These are phyloP conservation scores for Nesidiocoris tenuis DNA, from an alignment of 2,888 invertebrate genomes.

Conservation along the genomic window DNA sequence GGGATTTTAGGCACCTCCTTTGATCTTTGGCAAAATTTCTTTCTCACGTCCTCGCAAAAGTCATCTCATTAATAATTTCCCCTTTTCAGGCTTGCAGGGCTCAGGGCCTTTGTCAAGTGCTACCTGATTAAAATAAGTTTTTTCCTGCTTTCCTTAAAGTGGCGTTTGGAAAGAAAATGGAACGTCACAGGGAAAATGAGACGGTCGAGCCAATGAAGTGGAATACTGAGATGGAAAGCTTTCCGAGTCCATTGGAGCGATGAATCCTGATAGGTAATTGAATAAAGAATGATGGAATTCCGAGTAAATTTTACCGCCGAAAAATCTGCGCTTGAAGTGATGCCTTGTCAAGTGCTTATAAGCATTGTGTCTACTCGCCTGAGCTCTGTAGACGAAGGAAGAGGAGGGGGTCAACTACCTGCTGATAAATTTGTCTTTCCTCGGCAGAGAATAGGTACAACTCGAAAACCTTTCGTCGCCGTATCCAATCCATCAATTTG, in stretches of 20 bases:
- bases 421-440: no score
- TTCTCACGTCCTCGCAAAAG: constrained; percentile 7
- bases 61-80: constrained; percentile 20
- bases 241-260: background rate
- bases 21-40: constrained; percentile 8
- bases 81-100: background rate
- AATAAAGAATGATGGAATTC: background rate
- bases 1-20: constrained; percentile 9
- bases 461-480: no score
- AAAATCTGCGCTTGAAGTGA: no score
- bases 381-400: no score
- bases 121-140: constrained; percentile 7
- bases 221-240: background rate
- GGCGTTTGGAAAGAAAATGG: background rate
- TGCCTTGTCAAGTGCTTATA: no score
- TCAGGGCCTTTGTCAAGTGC: constrained; percentile 23
- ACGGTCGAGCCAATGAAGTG: background rate
- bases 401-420: no score
- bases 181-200: background rate
- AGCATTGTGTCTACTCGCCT: no score
- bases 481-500: no score
- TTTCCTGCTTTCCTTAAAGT: background rate
- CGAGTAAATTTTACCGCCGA: background rate
- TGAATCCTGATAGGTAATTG: background rate
- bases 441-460: no score